Conservation (phyloP, 1,140 invertebrate species). For the Solen grandis region DNA sequence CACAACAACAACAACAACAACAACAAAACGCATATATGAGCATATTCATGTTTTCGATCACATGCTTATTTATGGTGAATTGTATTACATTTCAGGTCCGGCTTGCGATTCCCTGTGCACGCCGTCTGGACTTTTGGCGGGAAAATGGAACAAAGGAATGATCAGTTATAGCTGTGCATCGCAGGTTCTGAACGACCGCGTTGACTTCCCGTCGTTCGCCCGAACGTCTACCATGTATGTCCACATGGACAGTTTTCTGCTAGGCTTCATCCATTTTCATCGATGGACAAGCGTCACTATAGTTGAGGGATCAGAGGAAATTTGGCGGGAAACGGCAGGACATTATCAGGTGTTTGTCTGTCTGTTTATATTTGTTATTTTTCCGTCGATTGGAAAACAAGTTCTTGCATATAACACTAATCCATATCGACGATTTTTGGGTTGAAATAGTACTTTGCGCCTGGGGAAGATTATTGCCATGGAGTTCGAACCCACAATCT, state of each 20-base stretch:
- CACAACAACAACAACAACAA: no score
- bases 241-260: constrained; percentile 55
- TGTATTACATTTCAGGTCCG: no score
- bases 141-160: constrained; percentile 63
- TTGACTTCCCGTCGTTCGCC: constrained; percentile 45
- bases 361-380: no score
- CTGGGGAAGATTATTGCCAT: no score
- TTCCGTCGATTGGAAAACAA: no score
- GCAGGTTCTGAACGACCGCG: constrained; percentile 32
- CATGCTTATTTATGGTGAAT: no score
- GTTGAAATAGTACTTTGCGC: no score
- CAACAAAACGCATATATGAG: no score
- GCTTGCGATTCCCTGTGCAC: constrained; percentile 66
- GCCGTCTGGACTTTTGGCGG: constrained; percentile 60
- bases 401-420: no score
- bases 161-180: constrained; percentile 78
- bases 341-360: constrained; percentile 55
- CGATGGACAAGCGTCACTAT: constrained; percentile 62
- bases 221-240: constrained; percentile 56
- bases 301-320: constrained; percentile 54
- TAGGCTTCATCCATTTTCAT: constrained; percentile 59
- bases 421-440: no score
- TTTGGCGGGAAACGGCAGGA: constrained; percentile 64
- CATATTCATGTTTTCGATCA: no score
- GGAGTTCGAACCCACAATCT: no score